Percentiles rank a stretch among this genome's conserved stretches.
Evolutionary conservation across 2,113 vertebrate species (phyloP).

Genomic region (Macrotis lagotis): DNA sequence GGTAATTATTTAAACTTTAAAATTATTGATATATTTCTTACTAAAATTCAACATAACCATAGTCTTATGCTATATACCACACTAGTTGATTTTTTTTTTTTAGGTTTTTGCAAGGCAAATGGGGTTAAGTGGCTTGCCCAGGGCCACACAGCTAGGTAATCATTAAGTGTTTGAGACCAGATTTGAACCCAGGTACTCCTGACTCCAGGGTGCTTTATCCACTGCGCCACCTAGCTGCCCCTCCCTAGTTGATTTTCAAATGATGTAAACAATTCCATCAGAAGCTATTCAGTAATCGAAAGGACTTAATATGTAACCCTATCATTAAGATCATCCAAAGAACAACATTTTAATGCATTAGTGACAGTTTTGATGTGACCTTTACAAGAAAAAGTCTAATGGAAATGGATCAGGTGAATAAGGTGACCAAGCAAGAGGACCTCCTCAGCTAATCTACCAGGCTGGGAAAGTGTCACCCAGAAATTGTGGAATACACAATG

Average conservation of each 20-base stretch:
- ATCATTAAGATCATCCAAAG: neutral
- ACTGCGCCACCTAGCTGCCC: too few relatives aligned
- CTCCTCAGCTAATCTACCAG: neutral
- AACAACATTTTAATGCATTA: neutral
- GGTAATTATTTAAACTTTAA: neutral
- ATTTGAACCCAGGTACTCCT: too few relatives aligned
- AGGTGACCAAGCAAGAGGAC: neutral
- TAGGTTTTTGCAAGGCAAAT: too few relatives aligned
- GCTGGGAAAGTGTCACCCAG: neutral
- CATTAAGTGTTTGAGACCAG: too few relatives aligned
- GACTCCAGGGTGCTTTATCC: too few relatives aligned
- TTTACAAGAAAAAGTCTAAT: neutral
- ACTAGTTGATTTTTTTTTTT: too few relatives aligned
- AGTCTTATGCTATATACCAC: neutral
- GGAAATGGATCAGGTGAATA: neutral
- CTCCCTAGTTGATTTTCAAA: neutral
- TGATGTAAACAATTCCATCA: neutral
- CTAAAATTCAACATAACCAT: neutral
- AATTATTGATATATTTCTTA: neutral
- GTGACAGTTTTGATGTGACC: neutral
- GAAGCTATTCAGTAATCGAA: neutral
- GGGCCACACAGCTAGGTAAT: too few relatives aligned
- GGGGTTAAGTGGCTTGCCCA: too few relatives aligned
- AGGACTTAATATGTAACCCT: neutral
- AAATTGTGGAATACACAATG: neutral